Conservation (phyloP, 2,888 invertebrate genomes). For the Chloromyia formosa region DNA sequence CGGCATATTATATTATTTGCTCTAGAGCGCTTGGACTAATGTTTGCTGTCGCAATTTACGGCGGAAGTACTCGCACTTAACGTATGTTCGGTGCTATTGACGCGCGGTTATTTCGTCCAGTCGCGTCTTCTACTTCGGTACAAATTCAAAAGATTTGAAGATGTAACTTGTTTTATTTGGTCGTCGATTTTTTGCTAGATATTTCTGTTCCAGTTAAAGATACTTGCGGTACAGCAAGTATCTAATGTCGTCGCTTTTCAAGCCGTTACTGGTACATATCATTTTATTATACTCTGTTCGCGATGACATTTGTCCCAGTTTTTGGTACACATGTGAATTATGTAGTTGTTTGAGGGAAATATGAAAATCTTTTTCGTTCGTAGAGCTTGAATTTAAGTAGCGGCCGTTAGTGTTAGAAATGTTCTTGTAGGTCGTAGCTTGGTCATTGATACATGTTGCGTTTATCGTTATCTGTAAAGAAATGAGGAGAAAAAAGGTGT, state of each 20-base stretch:
- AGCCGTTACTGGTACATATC: conserved; percentile 20
- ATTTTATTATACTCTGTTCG: conserved; percentile 10
- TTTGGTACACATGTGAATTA: conserved; percentile 17
- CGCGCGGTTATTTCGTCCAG: neutral
- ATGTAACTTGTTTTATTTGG: neutral
- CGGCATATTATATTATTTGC: conserved; percentile 16
- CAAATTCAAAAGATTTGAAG: neutral
- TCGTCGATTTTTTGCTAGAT: neutral
- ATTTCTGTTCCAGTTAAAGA: neutral
- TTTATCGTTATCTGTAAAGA: conserved; percentile 24
- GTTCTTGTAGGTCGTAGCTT: conserved; percentile 22
- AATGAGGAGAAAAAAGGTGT: neutral
- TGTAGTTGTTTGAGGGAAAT: conserved; percentile 1
- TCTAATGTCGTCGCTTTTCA: conserved; percentile 26
- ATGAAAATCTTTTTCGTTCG: neutral
- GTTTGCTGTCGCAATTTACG: conserved; percentile 26
- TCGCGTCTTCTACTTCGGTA: neutral
- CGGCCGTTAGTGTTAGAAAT: conserved; percentile 21
- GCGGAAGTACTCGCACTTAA: conserved; percentile 37
- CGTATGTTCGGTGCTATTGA: neutral
- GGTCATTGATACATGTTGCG: conserved; percentile 19
- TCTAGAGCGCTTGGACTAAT: conserved; percentile 9
- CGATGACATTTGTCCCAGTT: conserved; percentile 14
- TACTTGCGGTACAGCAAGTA: conserved; percentile 10
- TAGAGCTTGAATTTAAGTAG: conserved; percentile 18